Evolutionary conservation across 2,888 invertebrate species (phyloP).

Genomic region (Trichopoda pennipes): DNA sequence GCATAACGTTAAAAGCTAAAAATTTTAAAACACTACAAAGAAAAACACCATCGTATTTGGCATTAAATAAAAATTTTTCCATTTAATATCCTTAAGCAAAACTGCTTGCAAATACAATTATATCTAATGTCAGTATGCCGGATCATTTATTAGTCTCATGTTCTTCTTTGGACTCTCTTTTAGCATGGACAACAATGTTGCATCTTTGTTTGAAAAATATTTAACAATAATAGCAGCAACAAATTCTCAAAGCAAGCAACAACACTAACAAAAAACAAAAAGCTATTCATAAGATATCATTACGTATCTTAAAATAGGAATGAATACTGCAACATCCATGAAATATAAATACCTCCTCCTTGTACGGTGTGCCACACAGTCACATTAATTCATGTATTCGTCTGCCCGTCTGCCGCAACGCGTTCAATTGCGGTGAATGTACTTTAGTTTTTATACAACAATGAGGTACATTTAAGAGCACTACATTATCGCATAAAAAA

Average conservation of each 20-base stretch:
- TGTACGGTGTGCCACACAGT: constrained; percentile 25
- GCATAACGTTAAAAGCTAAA: background rate
- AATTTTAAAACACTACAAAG: constrained; percentile 24
- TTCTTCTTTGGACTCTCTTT: background rate
- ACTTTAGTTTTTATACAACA: constrained; percentile 43
- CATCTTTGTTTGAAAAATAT: constrained; percentile 41
- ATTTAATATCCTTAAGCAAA: constrained; percentile 41
- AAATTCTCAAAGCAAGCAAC: constrained; percentile 24
- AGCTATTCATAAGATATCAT: constrained; percentile 63
- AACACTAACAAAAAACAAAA: constrained; percentile 26
- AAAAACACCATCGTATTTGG: constrained; percentile 31
- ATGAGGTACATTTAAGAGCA: constrained; percentile 34
- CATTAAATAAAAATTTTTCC: constrained; percentile 44
- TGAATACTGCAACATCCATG: constrained; percentile 20
- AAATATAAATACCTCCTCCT: constrained; percentile 35
- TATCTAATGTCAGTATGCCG: constrained; percentile 14
- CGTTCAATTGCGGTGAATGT: constrained; percentile 62
- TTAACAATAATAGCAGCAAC: constrained; percentile 6
- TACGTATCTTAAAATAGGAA: constrained; percentile 58
- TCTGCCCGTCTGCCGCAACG: constrained; percentile 44
- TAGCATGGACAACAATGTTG: constrained; percentile 56
- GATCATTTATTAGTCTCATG: background rate
- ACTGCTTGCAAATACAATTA: background rate
- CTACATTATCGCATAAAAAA: constrained; percentile 20
- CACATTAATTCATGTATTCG: constrained; percentile 13